A percentile compares a stretch with the other conserved stretches of the same genome.
phyloP scores from a whole-genome alignment of 2,888 invertebrate genomes.

The Hemicrepidius hirtus region DNA sequence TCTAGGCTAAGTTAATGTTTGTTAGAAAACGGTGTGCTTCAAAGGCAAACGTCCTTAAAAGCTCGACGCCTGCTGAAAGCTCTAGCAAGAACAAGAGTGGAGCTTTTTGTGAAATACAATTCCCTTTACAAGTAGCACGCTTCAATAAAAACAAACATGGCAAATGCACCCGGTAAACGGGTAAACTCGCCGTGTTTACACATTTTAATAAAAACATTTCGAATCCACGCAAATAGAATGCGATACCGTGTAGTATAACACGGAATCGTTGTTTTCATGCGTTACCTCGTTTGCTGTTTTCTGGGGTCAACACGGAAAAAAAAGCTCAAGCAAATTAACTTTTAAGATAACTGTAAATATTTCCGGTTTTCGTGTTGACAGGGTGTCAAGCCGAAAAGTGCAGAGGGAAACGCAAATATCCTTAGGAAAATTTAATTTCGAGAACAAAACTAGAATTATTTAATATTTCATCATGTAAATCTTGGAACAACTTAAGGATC shows the following conservation, averaged over 20 bases:
- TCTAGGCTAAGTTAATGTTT: slow-evolving; percentile 19
- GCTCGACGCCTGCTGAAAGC: slow-evolving; percentile 18
- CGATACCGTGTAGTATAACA: slow-evolving; percentile 1
- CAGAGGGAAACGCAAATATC: neutral
- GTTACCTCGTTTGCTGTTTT: slow-evolving; percentile 11
- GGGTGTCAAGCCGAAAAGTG: neutral
- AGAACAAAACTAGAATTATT: neutral
- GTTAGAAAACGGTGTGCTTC: slow-evolving; percentile 6
- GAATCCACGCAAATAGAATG: slow-evolving; percentile 1
- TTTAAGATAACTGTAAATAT: slow-evolving; percentile 17
- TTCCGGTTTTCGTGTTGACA: slow-evolving; percentile 15
- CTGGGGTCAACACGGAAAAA: neutral
- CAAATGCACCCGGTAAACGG: slow-evolving; percentile 7
- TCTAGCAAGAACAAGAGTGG: neutral
- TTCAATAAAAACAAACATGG: slow-evolving; percentile 16
- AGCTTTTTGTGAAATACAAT: slow-evolving; percentile 21
- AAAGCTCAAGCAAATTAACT: slow-evolving; percentile 19
- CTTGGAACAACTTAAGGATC: slow-evolving; percentile 13
- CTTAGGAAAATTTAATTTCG: neutral
- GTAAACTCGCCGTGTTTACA: slow-evolving; percentile 20
- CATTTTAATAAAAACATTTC: slow-evolving; percentile 27
- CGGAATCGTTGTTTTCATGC: slow-evolving; percentile 7
- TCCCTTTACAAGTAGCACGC: neutral
- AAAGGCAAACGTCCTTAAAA: slow-evolving; percentile 5
- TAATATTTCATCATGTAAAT: slow-evolving; percentile 26